Percentiles rank a stretch among this genome's conserved stretches.
Conservation (phyloP, 2,797 vertebrate genomes). For the Denticeps clupeoides region DNA sequence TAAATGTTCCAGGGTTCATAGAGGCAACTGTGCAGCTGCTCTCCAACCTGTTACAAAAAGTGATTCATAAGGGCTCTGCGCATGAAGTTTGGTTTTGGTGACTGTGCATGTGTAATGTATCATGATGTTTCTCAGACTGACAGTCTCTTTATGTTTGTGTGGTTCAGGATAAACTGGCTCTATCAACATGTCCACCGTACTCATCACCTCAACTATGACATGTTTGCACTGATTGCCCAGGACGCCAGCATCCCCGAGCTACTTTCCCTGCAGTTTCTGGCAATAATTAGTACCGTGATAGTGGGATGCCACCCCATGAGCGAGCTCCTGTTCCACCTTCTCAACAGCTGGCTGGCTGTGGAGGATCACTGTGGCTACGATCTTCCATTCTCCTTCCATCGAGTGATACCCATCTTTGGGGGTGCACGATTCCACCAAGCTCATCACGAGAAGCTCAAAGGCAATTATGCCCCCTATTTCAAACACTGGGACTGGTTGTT, state of each 20-base stretch:
- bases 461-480: slow-evolving; percentile 67
- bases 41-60: background rate
- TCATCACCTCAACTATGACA: slow-evolving; percentile 47
- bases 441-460: slow-evolving; percentile 42
- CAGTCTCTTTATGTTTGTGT: slow-evolving; percentile 10
- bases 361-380: slow-evolving; percentile 65
- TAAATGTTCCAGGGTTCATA: no score
- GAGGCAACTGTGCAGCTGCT: background rate
- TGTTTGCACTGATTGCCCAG: slow-evolving; percentile 56
- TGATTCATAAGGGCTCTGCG: background rate
- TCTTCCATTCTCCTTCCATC: slow-evolving; percentile 54
- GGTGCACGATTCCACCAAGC: slow-evolving; percentile 57
- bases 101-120: background rate
- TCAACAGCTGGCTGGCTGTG: slow-evolving; percentile 63
- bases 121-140: no score
- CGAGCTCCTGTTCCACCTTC: slow-evolving; percentile 52
- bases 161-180: slow-evolving; percentile 47
- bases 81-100: background rate
- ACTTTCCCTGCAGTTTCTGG: slow-evolving; percentile 52
- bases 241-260: slow-evolving; percentile 50
- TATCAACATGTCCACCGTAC: slow-evolving; percentile 44
- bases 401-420: slow-evolving; percentile 47
- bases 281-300: slow-evolving; percentile 36
- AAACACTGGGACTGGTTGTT: slow-evolving; percentile 61
- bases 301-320: slow-evolving; percentile 60